These are phyloP conservation scores for Atopsyche davidsoni DNA, from an alignment of 1,140 invertebrate genomes.

Conservation along the genomic window DNA sequence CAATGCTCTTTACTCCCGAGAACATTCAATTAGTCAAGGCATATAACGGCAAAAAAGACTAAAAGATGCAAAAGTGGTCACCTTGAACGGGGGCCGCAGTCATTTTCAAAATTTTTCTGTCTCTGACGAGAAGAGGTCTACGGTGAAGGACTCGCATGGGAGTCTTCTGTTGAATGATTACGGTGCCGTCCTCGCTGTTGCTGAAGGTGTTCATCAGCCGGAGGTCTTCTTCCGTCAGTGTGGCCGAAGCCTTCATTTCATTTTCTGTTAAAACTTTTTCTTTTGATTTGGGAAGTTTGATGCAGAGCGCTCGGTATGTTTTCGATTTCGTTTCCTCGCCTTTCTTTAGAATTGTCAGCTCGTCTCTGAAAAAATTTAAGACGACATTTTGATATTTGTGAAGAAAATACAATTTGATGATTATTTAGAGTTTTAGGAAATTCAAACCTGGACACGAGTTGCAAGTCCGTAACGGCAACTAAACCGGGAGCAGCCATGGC, in stretches of 20 bases:
- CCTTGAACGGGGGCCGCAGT: conserved; percentile 43
- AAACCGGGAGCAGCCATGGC: conserved; percentile 37
- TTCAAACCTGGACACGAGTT: conserved; percentile 56
- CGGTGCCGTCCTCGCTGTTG: conserved; percentile 29
- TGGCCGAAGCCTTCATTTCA: conserved; percentile 1
- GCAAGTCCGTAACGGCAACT: conserved; percentile 60
- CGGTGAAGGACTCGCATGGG: conserved; percentile 82
- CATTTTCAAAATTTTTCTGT: conserved; percentile 59
- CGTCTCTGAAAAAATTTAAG: conserved; percentile 50
- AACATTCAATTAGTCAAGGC: neutral
- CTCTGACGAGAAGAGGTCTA: conserved; percentile 61
- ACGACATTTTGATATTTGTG: conserved; percentile 12
- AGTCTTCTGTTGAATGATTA: conserved; percentile 63
- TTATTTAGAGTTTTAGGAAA: neutral
- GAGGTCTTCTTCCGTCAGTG: conserved; percentile 48
- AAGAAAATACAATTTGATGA: too few species aligned
- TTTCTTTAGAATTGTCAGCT: conserved; percentile 68
- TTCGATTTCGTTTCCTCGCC: conserved; percentile 85
- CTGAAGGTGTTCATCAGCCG: conserved; percentile 48
- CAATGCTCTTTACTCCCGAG: neutral
- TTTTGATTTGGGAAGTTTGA: conserved; percentile 35
- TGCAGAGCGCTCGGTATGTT: conserved; percentile 74
- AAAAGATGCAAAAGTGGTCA: conserved; percentile 21
- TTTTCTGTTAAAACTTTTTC: neutral
- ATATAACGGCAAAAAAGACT: too few species aligned